These are phyloP conservation scores for Sciurus vulgaris DNA, from an alignment of 2,797 vertebrate genomes.

Conservation along the genomic window DNA sequence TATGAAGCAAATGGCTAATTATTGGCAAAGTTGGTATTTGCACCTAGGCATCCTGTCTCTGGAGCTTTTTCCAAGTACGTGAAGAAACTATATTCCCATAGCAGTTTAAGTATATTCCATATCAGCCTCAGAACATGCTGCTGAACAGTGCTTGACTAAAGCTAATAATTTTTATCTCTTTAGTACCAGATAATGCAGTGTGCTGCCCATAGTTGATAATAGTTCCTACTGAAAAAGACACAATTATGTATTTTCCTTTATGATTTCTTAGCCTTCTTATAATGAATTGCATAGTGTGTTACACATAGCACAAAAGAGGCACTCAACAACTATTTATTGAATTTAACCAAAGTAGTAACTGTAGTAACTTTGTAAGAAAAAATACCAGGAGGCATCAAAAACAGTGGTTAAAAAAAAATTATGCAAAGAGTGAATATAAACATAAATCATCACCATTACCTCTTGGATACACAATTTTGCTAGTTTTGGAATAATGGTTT, in stretches of 20 bases:
- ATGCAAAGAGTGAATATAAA: not conserved
- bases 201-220: not conserved
- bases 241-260: not conserved
- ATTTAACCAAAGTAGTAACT: not conserved
- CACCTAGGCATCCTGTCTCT: not conserved
- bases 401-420: not conserved
- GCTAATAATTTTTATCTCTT: not conserved
- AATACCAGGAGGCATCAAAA: slow-evolving; percentile 10
- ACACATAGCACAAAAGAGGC: not conserved
- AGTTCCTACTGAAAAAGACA: not conserved
- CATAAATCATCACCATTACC: not conserved
- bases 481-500: not conserved
- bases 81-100: not conserved
- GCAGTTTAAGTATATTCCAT: not conserved
- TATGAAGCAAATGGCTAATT: not conserved
- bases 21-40: not conserved
- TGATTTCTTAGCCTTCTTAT: not conserved
- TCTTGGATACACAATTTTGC: not conserved
- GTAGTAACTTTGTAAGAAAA: slow-evolving; percentile 30
- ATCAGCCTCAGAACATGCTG: not conserved
- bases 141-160: not conserved
- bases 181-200: not conserved
- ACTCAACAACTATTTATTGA: not conserved
- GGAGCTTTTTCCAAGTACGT: not conserved
- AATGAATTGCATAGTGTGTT: not conserved